phyloP scores from a whole-genome alignment of 2,113 vertebrate species.

The Penelope pileata region DNA sequence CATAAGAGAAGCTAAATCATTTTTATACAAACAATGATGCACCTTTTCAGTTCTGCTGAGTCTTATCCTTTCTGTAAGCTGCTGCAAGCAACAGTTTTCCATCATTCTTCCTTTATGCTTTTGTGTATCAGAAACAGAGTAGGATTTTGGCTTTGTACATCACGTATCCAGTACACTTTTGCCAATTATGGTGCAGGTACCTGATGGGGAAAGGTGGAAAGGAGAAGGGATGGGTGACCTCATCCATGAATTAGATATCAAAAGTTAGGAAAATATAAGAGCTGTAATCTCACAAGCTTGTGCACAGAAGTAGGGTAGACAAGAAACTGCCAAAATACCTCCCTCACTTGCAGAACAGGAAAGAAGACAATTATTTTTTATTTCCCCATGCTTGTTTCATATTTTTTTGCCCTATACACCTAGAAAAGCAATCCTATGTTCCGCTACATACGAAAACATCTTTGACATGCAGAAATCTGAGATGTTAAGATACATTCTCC shows the following conservation, averaged over 20 bases:
- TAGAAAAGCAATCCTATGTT: not conserved
- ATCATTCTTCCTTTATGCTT: too few species aligned
- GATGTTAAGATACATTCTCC: not conserved
- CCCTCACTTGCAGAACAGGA: not conserved
- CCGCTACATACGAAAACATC: not conserved
- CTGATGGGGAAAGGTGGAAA: not conserved
- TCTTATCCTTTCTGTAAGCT: too few species aligned
- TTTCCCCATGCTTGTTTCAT: accelerated
- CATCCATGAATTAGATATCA: not conserved
- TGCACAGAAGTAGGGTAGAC: accelerated
- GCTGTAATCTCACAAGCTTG: not conserved
- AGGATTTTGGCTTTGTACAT: not conserved
- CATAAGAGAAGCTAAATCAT: too few species aligned
- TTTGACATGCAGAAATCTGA: not conserved
- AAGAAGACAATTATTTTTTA: not conserved
- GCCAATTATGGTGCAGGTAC: not conserved
- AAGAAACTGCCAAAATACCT: not conserved
- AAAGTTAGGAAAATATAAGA: not conserved
- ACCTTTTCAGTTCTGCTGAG: too few species aligned
- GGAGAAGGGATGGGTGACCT: accelerated
- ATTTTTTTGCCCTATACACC: not conserved
- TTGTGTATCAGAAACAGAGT: too few species aligned
- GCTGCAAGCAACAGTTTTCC: too few species aligned
- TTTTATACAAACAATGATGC: too few species aligned
- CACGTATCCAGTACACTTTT: not conserved